phyloP scores from a whole-genome alignment of 2,113 vertebrate species.

The Percopsis transmontana region DNA sequence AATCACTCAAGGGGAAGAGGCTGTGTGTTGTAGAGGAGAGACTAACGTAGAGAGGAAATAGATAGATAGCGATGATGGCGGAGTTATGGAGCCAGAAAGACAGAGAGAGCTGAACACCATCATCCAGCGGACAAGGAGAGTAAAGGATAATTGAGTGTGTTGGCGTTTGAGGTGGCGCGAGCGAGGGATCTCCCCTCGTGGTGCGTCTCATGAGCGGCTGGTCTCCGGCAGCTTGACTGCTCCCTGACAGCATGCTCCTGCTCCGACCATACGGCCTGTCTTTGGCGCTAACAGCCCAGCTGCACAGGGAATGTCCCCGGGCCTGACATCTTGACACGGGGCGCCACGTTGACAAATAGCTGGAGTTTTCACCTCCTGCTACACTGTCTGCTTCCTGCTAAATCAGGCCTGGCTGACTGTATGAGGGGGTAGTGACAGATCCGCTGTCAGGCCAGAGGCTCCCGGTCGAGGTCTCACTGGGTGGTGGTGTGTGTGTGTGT shows the following conservation, averaged over 20 bases:
- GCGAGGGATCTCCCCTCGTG: conserved; percentile 32
- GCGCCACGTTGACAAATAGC: conserved; percentile 83
- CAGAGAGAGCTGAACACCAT: conserved; percentile 40
- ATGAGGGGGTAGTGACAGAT: conserved; percentile 76
- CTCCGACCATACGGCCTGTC: conserved; percentile 81
- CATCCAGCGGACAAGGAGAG: conserved; percentile 42
- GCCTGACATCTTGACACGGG: conserved; percentile 83
- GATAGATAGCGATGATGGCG: conserved; percentile 29
- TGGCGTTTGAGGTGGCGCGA: conserved; percentile 50
- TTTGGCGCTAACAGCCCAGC: conserved; percentile 81
- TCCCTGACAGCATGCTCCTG: conserved; percentile 79
- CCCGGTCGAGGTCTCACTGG: conserved; percentile 79
- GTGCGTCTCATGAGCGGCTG: conserved; percentile 53
- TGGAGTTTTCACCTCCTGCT: conserved; percentile 82
- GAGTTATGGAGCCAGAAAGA: conserved; percentile 36
- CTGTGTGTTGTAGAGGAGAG: conserved; percentile 21
- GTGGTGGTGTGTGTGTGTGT: conserved; percentile 47
- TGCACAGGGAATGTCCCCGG: conserved; percentile 77
- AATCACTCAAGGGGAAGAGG: background rate
- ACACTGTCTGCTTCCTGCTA: conserved; percentile 78
- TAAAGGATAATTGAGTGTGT: conserved; percentile 49
- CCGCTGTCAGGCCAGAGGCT: conserved; percentile 73
- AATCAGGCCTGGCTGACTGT: conserved; percentile 73
- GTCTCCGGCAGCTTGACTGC: conserved; percentile 69
- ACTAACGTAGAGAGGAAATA: conserved; percentile 27